Conservation (phyloP, 2,797 vertebrate species). For the Typhlichthys eigenmanni region DNA sequence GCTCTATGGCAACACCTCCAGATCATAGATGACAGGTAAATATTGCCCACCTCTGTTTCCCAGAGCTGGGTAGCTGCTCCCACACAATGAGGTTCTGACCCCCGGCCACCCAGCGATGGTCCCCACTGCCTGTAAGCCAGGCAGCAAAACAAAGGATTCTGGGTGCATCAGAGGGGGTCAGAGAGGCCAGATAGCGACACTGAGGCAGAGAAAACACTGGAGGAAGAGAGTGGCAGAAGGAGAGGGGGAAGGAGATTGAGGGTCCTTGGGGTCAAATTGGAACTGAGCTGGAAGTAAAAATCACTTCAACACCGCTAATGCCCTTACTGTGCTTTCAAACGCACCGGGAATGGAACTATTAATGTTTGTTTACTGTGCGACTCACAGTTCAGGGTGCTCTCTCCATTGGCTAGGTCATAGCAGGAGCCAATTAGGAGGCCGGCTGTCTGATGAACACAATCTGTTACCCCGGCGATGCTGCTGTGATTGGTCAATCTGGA, state of each 20-base stretch:
- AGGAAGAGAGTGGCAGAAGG: conserved; percentile 12
- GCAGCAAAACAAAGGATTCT: conserved; percentile 78
- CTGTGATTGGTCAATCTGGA: conserved; percentile 83
- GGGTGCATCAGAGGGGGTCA: conserved; percentile 71
- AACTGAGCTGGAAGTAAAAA: conserved; percentile 39
- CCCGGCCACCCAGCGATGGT: conserved; percentile 82
- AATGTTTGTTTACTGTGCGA: conserved; percentile 25
- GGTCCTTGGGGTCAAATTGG: not conserved
- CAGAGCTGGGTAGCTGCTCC: conserved; percentile 78
- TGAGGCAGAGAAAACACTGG: conserved; percentile 79
- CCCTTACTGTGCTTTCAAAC: conserved; percentile 19
- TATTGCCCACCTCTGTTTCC: conserved; percentile 71
- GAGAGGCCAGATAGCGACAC: conserved; percentile 75
- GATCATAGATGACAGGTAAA: no score
- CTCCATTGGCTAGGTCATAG: conserved; percentile 81
- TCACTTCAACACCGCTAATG: conserved; percentile 35
- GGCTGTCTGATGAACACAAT: conserved; percentile 79
- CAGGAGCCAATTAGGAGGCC: conserved; percentile 80
- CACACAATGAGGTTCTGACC: conserved; percentile 76
- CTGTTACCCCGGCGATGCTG: conserved; percentile 78
- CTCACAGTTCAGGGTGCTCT: conserved; percentile 80
- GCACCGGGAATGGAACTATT: conserved; percentile 5
- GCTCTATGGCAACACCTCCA: not conserved
- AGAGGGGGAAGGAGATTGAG: conserved; percentile 2
- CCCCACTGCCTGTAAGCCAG: conserved; percentile 79